Evolutionary conservation across 2,113 vertebrate species (phyloP), one percentile per base, ranked within the genome.

Genomic region (Anhinga rufa): DNA sequence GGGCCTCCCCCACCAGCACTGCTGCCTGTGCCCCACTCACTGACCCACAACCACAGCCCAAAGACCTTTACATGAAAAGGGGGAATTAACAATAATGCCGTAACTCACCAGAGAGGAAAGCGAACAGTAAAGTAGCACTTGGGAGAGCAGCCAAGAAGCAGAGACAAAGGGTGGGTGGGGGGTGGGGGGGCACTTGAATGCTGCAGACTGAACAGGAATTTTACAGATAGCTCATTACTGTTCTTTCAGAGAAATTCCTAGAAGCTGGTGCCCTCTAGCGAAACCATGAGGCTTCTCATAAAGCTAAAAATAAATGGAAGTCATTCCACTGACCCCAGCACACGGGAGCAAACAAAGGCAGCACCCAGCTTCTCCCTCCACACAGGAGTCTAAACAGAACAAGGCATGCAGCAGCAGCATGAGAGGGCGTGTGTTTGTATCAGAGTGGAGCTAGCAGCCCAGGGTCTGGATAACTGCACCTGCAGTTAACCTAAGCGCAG

Each of bases 251-350:
- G 44, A 44, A 55, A 84, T 10, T 54, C 52, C 84, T 61, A 61
- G 85, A 66, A 94, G 29, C 32, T 88, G 55, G 42, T 92, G 95
- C 96, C 95, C 93, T 93, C 95, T 97, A 94, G 90, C 52, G 95
- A 70, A 78, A 68, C 12, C 55, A 24, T 1, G 32, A 58, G 17
- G 58, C 31, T 93, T 90, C 49, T 52, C 8, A 9, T 26, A 77
- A 81, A 88, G 78, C 51, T 71, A 29, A 88, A 89, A 62, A 42
- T 10, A 91, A 82, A 52, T 2, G 14, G n/a, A 77, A 82, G 49
- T 24, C 2, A 2, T 42, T 60, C 62, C 55, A 66, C 7, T 7
- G 65, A 44, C 46, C 72, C 29, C 48, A 60, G 51, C 42, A 29
- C 20, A 14, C 1, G 6, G 64, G 42, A 87, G 42, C 48, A 51